Evolutionary conservation across 2,797 vertebrate genomes (phyloP), one percentile per base, ranked within the genome.

Genomic region (Staurois parvus): DNA sequence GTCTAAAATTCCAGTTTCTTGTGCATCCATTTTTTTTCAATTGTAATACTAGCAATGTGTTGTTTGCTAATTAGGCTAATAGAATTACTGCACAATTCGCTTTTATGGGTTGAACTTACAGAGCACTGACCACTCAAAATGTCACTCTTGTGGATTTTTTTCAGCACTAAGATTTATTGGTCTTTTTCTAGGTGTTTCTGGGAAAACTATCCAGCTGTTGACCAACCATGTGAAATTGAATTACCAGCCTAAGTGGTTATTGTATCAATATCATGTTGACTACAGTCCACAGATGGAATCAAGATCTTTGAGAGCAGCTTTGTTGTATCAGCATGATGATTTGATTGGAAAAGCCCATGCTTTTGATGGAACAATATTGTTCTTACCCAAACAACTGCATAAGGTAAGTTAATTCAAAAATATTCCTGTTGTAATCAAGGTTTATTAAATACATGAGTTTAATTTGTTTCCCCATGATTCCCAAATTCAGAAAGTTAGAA

Each of bases 221-320:
- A 89, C 96, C 0, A 99, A 99, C 93, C 97, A 93, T 87, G 96
- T 97, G 59, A 95, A 96, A 2, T 89, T 99, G 90, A 86, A 93
- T 0, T 98, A 97, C 0, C 96, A 96, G 0, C 97, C 98, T 0
- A 94, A 96, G 83, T 99, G 98, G 98, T 93, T 94, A 59, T 91
- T 99, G 0, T 99, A 95, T 86, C 98, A 99, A 90, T 99, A 99
- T 84, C 97, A 99, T 1, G 92, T 99, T 45, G 94, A 91, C 91
- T 99, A 93, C 72, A 96, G 92, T 1, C 98, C 98, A 0, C 90
- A 94, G 17, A 96, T 99, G 95, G 98, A 99, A 91, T 94, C 97
- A 0, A 94, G 96, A 0, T 94, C 96, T 12, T 88, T 99, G 76
- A 96, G 96, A 72, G 90, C 93, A 0, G 97, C 95, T 0, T 94